A percentile compares a stretch with the other conserved stretches of the same genome.
Evolutionary conservation across 1,140 invertebrate genomes (phyloP).

Genomic region (fruit fly (Drosophila melanogaster)): Release_6_plus_ISO1_MT NT_033779.5:3198001-3198500

Average conservation of each 20-base stretch:
- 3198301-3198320: slow-evolving; percentile 44
- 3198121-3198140: slow-evolving; percentile 32
- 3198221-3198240: slow-evolving; percentile 48
- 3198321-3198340: slow-evolving; percentile 22
- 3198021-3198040: slow-evolving; percentile 36
- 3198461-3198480: slow-evolving; percentile 51
- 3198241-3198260: slow-evolving; percentile 50
- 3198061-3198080: slow-evolving; percentile 62
- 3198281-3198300: slow-evolving; percentile 41
- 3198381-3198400: slow-evolving; percentile 36
- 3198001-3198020: slow-evolving; percentile 51
- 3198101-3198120: slow-evolving; percentile 45
- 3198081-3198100: slow-evolving; percentile 41
- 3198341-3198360: slow-evolving; percentile 52
- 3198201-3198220: slow-evolving; percentile 50
- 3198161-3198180: slow-evolving; percentile 55
- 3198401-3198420: slow-evolving; percentile 52
- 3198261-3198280: neutral
- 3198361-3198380: slow-evolving; percentile 52
- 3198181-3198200: slow-evolving; percentile 62
- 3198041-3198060: slow-evolving; percentile 51
- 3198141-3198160: slow-evolving; percentile 32
- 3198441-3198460: neutral
- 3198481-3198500: slow-evolving; percentile 1
- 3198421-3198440: slow-evolving; percentile 48